phyloP scores from a whole-genome alignment of 2,113 vertebrate genomes.

The Cephalopholis sonnerati region DNA sequence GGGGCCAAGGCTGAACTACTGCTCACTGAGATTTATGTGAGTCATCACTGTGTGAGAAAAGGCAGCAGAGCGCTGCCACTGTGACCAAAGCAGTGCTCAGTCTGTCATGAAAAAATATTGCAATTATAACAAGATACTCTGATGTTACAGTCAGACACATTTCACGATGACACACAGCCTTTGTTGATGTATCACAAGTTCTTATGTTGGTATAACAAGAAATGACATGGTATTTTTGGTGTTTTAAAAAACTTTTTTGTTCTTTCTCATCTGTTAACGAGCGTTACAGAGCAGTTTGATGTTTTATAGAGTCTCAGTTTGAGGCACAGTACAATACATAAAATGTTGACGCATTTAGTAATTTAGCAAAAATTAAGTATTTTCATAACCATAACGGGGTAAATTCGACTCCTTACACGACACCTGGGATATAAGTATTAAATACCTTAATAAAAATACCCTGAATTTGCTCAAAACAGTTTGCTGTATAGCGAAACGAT shows the following conservation, averaged over 20 bases:
- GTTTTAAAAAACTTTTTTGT: neutral
- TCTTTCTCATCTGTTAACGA: neutral
- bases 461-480: neutral
- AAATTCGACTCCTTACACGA: too few relatives aligned
- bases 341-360: too few relatives aligned
- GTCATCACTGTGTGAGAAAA: neutral
- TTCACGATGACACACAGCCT: neutral
- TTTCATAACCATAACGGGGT: too few relatives aligned
- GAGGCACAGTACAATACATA: too few relatives aligned
- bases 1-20: neutral
- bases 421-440: neutral
- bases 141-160: neutral
- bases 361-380: too few relatives aligned
- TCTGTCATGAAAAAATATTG: neutral
- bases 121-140: neutral
- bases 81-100: neutral
- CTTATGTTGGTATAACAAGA: neutral
- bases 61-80: neutral
- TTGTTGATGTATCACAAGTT: neutral
- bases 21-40: constrained; percentile 1
- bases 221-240: neutral
- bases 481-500: too few relatives aligned
- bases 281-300: neutral
- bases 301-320: too few relatives aligned
- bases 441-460: neutral